Evolutionary conservation across 2,888 invertebrate species (phyloP).

Genomic region (Subacronicta megacephala): DNA sequence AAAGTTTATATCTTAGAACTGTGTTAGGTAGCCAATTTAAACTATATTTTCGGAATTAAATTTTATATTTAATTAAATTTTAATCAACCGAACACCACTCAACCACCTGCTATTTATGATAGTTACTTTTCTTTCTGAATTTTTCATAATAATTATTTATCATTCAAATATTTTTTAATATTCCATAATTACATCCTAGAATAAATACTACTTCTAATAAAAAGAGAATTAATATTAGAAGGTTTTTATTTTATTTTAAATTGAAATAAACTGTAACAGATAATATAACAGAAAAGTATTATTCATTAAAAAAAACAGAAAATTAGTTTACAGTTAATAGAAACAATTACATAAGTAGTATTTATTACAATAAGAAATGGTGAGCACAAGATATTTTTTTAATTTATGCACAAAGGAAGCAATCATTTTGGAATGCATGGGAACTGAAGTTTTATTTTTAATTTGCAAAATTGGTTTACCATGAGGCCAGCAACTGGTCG

Average conservation of each 20-base stretch:
- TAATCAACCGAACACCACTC: too few relatives aligned
- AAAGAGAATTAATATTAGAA: constrained; percentile 5
- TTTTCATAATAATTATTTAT: too few relatives aligned
- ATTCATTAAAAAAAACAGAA: constrained; percentile 1
- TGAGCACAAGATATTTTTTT: constrained; percentile 35
- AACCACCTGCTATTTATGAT: too few relatives aligned
- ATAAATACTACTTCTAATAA: not conserved
- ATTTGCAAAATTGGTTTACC: constrained; percentile 67
- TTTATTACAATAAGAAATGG: constrained; percentile 17
- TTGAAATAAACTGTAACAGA: not conserved
- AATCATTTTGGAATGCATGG: constrained; percentile 11
- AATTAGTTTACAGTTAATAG: constrained; percentile 12
- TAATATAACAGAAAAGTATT: constrained; percentile 4
- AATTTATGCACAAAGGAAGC: constrained; percentile 14
- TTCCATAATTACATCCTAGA: too few relatives aligned
- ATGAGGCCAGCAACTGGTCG: constrained; percentile 92
- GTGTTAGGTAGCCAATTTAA: too few relatives aligned
- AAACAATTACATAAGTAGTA: constrained; percentile 23
- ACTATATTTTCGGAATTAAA: too few relatives aligned
- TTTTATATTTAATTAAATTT: too few relatives aligned
- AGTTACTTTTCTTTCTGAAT: too few relatives aligned
- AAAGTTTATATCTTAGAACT: too few relatives aligned
- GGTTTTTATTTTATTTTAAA: constrained; percentile 13
- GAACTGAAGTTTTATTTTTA: constrained; percentile 2
- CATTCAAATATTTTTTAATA: too few relatives aligned